Evolutionary conservation across 2,113 vertebrate species (phyloP), one percentile per base, ranked within the genome.

Genomic region (Orycteropus afer): DNA sequence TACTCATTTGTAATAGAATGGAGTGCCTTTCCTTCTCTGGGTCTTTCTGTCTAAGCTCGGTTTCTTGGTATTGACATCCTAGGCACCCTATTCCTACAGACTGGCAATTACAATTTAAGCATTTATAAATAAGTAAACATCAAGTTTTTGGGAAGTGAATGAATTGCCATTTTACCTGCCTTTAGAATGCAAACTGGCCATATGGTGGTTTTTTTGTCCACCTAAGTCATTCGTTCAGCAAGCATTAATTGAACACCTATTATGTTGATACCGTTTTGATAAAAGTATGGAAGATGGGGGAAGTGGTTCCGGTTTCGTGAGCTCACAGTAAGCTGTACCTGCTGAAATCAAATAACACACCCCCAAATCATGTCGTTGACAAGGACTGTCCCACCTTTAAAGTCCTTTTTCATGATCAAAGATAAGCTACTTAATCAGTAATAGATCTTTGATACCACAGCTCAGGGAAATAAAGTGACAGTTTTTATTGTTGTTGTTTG

Each of bases 301-400:
- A 61, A 34, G 14, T 27, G 5, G 20, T 3, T 4, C 12, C 14
- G 49, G 20, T 17, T n/a, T 9, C 0, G 0, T 2, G 12, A 69
- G 42, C 63, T 5, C 3, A 12, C 42, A 18, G 55, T 11, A 0
- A 49, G 45, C 25, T 7, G 1, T 37, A 4, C 27, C 0, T 0
- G 3, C 15, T 65, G 29, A 5, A 4, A 2, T 9, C 49, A 25
- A 29, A 45, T 14, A 32, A 37, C 0, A 13, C 3, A 47, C 5
- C 29, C 71, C 61, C 2, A 2, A 29, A 6, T 1, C 11, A 0
- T 1, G 14, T 5, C 4, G 2, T 18, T 7, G 4, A 13, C 20
- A 0, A 0, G n/a, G 3, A 8, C 51, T 5, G 3, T 1, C 0
- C 3, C 1, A 13, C 5, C 20, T 47, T 22, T n/a, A 1, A 2